These are phyloP conservation scores for Chamaetylas fuelleborni DNA, from an alignment of 2,113 vertebrate genomes.

Conservation along the genomic window DNA sequence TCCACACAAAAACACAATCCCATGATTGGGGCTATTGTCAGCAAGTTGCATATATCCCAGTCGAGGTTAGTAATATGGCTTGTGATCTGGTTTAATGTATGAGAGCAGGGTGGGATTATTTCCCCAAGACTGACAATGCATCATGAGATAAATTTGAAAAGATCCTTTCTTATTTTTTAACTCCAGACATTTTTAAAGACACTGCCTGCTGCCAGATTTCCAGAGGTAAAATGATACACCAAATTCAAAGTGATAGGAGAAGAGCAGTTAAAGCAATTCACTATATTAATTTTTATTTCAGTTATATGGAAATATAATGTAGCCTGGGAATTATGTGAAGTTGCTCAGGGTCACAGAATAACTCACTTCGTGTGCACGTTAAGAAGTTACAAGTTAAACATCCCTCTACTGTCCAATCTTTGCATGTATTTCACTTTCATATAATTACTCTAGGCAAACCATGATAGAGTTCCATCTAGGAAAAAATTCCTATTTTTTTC, in stretches of 20 bases:
- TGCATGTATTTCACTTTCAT: background rate
- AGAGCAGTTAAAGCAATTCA: background rate
- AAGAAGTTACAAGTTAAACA: background rate
- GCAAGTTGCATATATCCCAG: background rate
- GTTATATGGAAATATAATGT: background rate
- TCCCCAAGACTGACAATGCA: background rate
- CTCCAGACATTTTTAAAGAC: background rate
- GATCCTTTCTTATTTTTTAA: background rate
- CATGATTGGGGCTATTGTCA: background rate
- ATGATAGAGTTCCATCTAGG: background rate
- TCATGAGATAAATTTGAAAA: background rate
- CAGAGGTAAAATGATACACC: background rate
- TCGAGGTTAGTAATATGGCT: background rate
- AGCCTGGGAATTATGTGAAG: background rate
- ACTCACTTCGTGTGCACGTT: background rate
- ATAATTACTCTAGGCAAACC: background rate
- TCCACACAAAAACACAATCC: background rate
- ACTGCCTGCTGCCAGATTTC: background rate
- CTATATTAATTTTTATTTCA: conserved; percentile 32
- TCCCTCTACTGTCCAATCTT: background rate
- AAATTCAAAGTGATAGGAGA: background rate
- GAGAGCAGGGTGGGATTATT: background rate
- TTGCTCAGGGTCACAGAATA: background rate
- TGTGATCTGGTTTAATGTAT: background rate
- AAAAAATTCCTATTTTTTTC: background rate